A percentile compares a stretch with the other conserved stretches of the same genome.
phyloP scores from a whole-genome alignment of 2,113 vertebrate genomes.

The Pangasianodon gigas region DNA sequence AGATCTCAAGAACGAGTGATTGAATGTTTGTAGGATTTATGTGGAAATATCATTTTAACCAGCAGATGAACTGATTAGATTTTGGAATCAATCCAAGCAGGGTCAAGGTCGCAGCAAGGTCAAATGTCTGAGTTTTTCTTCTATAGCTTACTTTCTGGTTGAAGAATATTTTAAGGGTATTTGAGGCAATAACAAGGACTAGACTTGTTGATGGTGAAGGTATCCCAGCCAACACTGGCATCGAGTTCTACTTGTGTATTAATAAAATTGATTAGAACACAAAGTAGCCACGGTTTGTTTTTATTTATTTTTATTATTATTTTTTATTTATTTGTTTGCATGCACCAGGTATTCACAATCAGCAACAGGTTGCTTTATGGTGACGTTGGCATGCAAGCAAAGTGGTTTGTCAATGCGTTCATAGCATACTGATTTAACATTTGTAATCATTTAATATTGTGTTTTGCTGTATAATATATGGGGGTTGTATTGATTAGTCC shows the following conservation, averaged over 20 bases:
- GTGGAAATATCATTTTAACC: neutral
- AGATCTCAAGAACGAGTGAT: neutral
- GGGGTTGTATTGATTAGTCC: neutral
- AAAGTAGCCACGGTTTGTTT: neutral
- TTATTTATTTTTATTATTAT: neutral
- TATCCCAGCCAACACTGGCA: too few species aligned
- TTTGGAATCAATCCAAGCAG: neutral
- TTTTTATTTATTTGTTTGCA: neutral
- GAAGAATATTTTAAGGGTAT: neutral
- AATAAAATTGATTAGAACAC: neutral
- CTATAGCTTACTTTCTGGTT: neutral
- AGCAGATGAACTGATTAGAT: neutral
- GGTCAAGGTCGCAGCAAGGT: too few species aligned
- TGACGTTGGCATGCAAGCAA: neutral
- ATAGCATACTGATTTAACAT: neutral
- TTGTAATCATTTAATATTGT: neutral
- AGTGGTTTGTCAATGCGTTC: neutral
- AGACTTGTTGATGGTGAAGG: neutral
- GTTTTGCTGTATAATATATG: neutral
- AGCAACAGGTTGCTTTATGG: neutral
- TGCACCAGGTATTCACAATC: neutral
- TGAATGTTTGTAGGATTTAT: neutral
- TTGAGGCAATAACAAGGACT: neutral
- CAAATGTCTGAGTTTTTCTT: too few species aligned
- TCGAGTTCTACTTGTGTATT: neutral